Evolutionary conservation across 2,797 vertebrate genomes (phyloP), one percentile per base, ranked within the genome.

Genomic region (Chaenodraco wilsoni): DNA sequence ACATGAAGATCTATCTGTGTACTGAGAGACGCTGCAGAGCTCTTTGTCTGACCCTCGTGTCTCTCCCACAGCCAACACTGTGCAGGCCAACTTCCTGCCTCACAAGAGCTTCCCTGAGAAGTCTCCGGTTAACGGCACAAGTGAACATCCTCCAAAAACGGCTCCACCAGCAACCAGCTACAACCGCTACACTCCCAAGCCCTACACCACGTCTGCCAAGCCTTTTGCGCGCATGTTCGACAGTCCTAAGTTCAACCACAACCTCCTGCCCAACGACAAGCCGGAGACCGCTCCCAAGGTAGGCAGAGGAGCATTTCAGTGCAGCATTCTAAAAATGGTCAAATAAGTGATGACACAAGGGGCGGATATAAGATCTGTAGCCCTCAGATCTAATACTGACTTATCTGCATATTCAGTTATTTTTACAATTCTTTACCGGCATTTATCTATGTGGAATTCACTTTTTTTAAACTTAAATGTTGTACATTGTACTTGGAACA

Each of bases 221-320:
- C 96, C 96, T 2, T 98, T 97, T 60, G 93, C 99, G 56, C 96
- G 97, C 92, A 99, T 99, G 93, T 99, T 99, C 21, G 98, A 99
- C 80, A 99, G 97, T 73, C 98, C 97, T 0, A 99, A 99, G 83
- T 99, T 99, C 92, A 99, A 97, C 90, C 98, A 99, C 90, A 99
- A 98, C 87, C 96, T 99, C 79, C 89, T 98, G 92, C 95, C 96
- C 84, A 97, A 96, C 49, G 97, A 99, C 76, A 95, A 94, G 69
- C 61, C 85, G 3, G 94, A 94, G 14, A 69, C 45, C n/a, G 82
- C 84, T 54, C 71, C 86, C 40, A 93, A 92, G 90, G 86, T 93
- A 79, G 69, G 67, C 58, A 14, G 3, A 41, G 43, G 1, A 31
- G 15, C 5, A 14, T 31, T 58, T 17, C 17, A 23, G 1, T 56